Percentiles rank a stretch among this genome's conserved stretches.
Evolutionary conservation across 1,140 invertebrate genomes (phyloP).

Genomic region (Calliphora vicina): DNA sequence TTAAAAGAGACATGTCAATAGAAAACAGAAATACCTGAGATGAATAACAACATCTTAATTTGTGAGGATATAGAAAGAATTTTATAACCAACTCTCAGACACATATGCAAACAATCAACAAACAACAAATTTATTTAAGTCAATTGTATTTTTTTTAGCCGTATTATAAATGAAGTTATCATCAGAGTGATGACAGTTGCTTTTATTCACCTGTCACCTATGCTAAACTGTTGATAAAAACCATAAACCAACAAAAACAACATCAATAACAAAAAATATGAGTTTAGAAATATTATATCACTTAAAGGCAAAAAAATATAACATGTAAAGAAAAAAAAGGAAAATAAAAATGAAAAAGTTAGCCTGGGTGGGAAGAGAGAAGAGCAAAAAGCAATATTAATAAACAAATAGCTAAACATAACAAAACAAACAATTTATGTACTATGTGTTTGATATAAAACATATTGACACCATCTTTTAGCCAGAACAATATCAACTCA

Average conservation of each 20-base stretch:
- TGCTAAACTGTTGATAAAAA: constrained; percentile 23
- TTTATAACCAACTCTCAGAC: no score
- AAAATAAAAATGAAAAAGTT: background rate
- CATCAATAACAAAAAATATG: background rate
- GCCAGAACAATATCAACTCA: background rate
- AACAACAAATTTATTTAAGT: background rate
- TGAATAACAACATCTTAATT: background rate
- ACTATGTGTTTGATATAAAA: background rate
- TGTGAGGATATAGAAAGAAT: no score
- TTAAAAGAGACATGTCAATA: background rate
- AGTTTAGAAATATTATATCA: background rate
- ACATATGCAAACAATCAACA: background rate
- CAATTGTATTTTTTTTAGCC: background rate
- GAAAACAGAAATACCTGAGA: no score
- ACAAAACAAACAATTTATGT: background rate
- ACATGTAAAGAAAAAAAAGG: background rate
- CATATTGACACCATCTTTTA: background rate
- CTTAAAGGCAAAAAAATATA: background rate
- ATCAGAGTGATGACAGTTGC: constrained; percentile 21
- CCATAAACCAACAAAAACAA: background rate
- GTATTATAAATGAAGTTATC: constrained; percentile 31
- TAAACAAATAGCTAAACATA: background rate
- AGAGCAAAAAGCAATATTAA: background rate
- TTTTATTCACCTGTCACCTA: constrained; percentile 37
- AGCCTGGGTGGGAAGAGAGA: background rate